Conservation (phyloP, 1,140 invertebrate genomes). For the Drusus annulatus region DNA sequence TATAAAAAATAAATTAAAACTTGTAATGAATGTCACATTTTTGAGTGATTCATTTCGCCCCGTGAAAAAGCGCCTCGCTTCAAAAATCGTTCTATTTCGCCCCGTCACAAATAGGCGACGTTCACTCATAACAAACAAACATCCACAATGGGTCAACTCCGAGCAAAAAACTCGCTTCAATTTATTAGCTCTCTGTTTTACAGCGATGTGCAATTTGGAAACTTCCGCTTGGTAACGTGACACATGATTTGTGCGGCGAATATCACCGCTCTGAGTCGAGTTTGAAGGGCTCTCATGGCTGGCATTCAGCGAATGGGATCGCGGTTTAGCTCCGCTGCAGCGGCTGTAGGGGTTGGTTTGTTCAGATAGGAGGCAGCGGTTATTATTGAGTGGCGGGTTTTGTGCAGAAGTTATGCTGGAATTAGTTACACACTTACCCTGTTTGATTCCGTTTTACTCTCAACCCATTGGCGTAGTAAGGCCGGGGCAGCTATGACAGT, state of each 20-base stretch:
- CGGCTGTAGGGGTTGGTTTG: background rate
- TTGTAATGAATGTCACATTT: no score
- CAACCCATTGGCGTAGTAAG: no score
- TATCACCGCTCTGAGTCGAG: background rate
- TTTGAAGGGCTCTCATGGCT: slow-evolving; percentile 9
- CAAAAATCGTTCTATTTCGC: no score
- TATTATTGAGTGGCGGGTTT: slow-evolving; percentile 12
- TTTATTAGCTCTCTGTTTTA: slow-evolving; percentile 20
- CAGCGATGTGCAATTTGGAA: background rate
- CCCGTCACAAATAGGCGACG: no score
- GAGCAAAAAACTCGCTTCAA: background rate
- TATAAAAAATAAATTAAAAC: no score
- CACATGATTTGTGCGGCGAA: background rate
- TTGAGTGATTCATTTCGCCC: no score
- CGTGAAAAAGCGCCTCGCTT: no score
- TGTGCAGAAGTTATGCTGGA: background rate
- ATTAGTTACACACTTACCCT: background rate
- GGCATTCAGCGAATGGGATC: background rate
- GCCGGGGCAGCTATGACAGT: no score
- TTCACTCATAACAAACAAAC: background rate
- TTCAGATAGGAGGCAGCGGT: background rate
- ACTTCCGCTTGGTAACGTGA: slow-evolving; percentile 3
- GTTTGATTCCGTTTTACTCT: no score
- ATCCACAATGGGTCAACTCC: background rate
- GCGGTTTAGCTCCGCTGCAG: background rate